phyloP scores from a whole-genome alignment of 2,888 invertebrate genomes.

The Protonemura montana region DNA sequence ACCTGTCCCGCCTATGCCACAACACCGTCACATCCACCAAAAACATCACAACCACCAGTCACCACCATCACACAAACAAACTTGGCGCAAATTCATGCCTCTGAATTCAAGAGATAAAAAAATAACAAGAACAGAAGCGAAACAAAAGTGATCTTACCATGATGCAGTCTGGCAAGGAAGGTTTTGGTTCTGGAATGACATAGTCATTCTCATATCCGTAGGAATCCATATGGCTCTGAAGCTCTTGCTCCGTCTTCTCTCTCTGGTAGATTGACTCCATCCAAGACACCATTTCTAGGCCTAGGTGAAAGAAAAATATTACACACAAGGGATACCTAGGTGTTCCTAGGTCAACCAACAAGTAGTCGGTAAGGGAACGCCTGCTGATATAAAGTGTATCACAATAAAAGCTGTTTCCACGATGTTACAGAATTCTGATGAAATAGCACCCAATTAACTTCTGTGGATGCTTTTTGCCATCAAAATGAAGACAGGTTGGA shows the following conservation, averaged over 20 bases:
- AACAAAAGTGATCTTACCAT: background rate
- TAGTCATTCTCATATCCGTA: background rate
- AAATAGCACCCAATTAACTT: no score
- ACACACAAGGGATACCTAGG: no score
- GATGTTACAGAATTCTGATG: no score
- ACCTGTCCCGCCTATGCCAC: no score
- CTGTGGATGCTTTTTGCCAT: no score
- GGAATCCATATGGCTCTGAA: background rate
- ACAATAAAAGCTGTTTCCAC: no score
- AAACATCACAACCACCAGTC: background rate
- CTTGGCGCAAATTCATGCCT: background rate
- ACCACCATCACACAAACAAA: background rate
- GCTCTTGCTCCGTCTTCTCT: background rate
- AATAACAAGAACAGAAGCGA: background rate
- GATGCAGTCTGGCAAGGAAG: background rate
- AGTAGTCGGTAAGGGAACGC: no score
- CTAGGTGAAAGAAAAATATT: background rate
- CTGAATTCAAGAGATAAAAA: background rate
- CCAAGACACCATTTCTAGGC: slow-evolving; percentile 27
- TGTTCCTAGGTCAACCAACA: no score
- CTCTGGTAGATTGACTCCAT: slow-evolving; percentile 14
- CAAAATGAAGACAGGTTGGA: no score
- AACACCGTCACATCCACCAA: no score
- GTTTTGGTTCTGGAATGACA: background rate
- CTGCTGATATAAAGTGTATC: no score